phyloP scores from a whole-genome alignment of 2,888 invertebrate genomes.

The Callinectes sapidus region DNA sequence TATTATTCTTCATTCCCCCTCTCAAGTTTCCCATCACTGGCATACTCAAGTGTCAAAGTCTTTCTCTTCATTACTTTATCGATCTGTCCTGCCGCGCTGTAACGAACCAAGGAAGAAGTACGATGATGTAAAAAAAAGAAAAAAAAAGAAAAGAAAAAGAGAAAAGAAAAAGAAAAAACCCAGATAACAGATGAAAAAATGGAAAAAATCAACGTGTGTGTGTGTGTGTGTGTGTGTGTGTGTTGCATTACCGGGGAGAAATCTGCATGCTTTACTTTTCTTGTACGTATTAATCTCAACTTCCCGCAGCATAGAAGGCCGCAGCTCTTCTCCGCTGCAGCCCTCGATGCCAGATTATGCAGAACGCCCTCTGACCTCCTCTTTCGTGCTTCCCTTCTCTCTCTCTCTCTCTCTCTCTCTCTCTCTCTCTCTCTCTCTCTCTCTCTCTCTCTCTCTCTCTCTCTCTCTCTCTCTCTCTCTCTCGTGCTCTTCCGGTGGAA shows the following conservation, averaged over 20 bases:
- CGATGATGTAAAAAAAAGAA: too few species aligned
- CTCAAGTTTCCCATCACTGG: neutral
- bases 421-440: slow-evolving; percentile 1
- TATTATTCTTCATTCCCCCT: neutral
- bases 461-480: too few species aligned
- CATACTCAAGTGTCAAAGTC: neutral
- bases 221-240: neutral
- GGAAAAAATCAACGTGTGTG: neutral
- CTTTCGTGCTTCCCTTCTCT: neutral
- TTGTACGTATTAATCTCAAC: neutral
- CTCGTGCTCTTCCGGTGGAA: too few species aligned
- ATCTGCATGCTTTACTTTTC: neutral
- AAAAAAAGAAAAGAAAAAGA: neutral
- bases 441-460: slow-evolving; percentile 1
- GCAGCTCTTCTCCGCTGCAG: neutral
- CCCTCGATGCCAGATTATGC: slow-evolving; percentile 11
- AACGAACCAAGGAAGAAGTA: too few species aligned
- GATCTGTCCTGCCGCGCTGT: neutral
- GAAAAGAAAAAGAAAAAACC: neutral
- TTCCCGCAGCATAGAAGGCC: neutral
- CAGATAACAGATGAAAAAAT: neutral
- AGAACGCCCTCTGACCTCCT: slow-evolving; percentile 21
- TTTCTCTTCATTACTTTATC: slow-evolving; percentile 1
- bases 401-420: slow-evolving; percentile 19
- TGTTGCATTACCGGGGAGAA: neutral